A percentile compares a stretch with the other conserved stretches of the same genome.
Conservation (phyloP, 2,797 vertebrate species). For the Carapus acus region DNA sequence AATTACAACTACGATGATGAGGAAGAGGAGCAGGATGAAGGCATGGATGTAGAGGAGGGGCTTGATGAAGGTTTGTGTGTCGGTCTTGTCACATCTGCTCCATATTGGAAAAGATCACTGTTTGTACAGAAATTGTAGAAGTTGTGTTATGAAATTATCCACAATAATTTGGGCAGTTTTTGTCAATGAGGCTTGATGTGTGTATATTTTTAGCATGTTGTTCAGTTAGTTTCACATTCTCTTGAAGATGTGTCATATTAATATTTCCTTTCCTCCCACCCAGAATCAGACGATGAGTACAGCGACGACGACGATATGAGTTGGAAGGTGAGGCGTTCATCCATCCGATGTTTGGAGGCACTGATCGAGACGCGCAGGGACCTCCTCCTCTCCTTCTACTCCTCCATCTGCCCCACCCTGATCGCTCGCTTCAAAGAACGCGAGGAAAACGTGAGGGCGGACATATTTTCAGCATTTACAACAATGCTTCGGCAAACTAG, state of each 20-base stretch:
- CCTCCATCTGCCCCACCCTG: slow-evolving; percentile 77
- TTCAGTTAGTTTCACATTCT: too few species aligned
- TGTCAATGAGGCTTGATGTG: too few species aligned
- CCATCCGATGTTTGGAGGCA: slow-evolving; percentile 87
- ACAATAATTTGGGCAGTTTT: too few species aligned
- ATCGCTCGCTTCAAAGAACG: slow-evolving; percentile 88
- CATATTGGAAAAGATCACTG: too few species aligned
- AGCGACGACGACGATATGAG: slow-evolving; percentile 93
- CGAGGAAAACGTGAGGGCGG: slow-evolving; percentile 89
- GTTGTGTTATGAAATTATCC: too few species aligned
- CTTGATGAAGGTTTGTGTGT: slow-evolving; percentile 81
- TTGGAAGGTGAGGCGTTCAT: slow-evolving; percentile 92
- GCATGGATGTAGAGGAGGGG: slow-evolving; percentile 84
- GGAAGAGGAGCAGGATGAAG: slow-evolving; percentile 73
- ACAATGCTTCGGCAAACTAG: slow-evolving; percentile 82
- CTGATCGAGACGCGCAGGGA: slow-evolving; percentile 79
- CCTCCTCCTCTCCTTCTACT: slow-evolving; percentile 82
- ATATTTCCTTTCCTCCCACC: neutral
- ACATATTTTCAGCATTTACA: slow-evolving; percentile 84
- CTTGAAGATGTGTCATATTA: too few species aligned
- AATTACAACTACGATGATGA: slow-evolving; percentile 90
- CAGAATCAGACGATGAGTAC: slow-evolving; percentile 90
- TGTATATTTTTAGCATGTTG: too few species aligned
- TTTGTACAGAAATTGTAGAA: too few species aligned
- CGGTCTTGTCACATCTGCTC: neutral